Base-by-base conservation (phyloP, 2,797 vertebrate species). In the Sebastes flavidus region DNA sequence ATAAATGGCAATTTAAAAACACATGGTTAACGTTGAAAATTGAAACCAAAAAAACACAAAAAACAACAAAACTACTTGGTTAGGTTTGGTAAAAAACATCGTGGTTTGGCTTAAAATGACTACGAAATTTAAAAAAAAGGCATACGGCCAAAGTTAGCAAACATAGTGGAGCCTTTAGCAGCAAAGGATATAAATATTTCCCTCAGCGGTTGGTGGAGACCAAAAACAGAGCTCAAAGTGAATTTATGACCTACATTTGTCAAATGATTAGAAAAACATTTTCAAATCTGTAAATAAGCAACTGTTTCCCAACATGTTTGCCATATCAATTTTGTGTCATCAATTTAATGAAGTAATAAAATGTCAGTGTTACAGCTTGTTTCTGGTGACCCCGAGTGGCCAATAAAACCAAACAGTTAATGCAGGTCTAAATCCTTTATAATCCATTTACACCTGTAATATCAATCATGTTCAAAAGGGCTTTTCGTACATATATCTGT, bases 181-280 rank as follows among this genome's bases (percentile, higher is more conserved):
- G 38, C 0, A 0, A 16, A 42, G 38, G 14, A 42, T 0, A 2
- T 0, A 42, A 0, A 42, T 42, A 42, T 42, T 16, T 42, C 38
- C 14, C 38, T 42, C 14, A 42, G 2, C 0, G 38, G 38, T 42
- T 42, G 14, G 38, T 16, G 38, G 38, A 42, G 38, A 42, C 38
- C 38, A 42, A 42, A 42, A 42, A 6, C 6, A 42, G 38, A 42
- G 38, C 38, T 42, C 38, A 42, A 16, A 42, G 13, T 16, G 5
- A 42, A 42, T 42, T 42, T 0, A 6, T 16, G 49, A 52, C 20
- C 49, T n/a, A 52, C 49, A 52, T n/a, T n/a, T 10, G 20, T 52
- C 20, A 52, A 6, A n/a, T 52, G 49, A 52, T 20, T 0, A 20
- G 20, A 20, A n/a, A 52, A 9, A 4, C 8, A n/a, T 20, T 25